Conservation (phyloP, 2,888 invertebrate genomes). For the Eremobia ochroleuca region DNA sequence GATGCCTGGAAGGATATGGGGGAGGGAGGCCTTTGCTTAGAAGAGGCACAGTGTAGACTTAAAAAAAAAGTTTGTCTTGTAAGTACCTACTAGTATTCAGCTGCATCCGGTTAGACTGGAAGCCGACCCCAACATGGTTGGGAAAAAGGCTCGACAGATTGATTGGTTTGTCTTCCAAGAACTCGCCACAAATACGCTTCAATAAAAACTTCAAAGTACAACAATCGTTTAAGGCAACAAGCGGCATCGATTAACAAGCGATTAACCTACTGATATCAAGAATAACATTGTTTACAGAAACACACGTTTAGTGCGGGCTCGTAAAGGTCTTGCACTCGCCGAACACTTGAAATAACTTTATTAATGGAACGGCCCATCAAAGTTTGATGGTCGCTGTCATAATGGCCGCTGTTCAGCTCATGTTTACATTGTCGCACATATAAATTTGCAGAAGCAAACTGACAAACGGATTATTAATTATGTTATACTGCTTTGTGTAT, state of each 20-base stretch:
- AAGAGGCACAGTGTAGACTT: background rate
- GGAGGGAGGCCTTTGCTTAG: background rate
- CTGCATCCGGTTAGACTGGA: background rate
- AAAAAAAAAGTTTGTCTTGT: background rate
- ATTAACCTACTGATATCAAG: constrained; percentile 61
- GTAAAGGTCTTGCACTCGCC: constrained; percentile 68
- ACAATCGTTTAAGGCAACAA: constrained; percentile 31
- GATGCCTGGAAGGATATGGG: background rate
- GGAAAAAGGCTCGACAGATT: background rate
- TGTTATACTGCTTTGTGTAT: constrained; percentile 8
- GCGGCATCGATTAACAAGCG: constrained; percentile 58
- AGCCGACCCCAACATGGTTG: background rate
- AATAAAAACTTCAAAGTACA: constrained; percentile 49
- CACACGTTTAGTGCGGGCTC: constrained; percentile 60
- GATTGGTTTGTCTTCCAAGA: constrained; percentile 5
- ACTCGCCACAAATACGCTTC: background rate
- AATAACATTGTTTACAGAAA: constrained; percentile 64
- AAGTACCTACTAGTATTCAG: background rate
- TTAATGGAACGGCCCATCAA: constrained; percentile 71
- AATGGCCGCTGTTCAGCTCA: constrained; percentile 61
- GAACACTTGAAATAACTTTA: constrained; percentile 77
- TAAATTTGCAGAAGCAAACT: constrained; percentile 48
- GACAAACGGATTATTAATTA: constrained; percentile 40
- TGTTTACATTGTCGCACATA: constrained; percentile 70
- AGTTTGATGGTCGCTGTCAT: constrained; percentile 73